A percentile compares a stretch with the other conserved stretches of the same genome.
Evolutionary conservation across 2,113 vertebrate genomes (phyloP).

Genomic region (Protobothrops flavoviridis): DNA sequence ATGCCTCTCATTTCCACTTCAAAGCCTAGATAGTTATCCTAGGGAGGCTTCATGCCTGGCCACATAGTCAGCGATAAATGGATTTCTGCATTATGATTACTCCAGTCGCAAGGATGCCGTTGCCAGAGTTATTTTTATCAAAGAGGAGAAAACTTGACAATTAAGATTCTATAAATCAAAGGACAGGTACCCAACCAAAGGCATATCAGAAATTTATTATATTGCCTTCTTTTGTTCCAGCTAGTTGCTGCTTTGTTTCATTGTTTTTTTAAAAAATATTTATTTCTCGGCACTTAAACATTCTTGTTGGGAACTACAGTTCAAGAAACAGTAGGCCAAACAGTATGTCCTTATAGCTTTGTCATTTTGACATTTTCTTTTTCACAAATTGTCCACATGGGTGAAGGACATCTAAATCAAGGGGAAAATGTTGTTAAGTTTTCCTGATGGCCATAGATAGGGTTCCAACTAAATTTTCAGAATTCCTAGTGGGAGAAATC

Average conservation of each 20-base stretch:
- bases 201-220: neutral
- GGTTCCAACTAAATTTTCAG: neutral
- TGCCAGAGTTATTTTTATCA: neutral
- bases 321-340: neutral
- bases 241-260: neutral
- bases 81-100: neutral
- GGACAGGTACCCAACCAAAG: neutral
- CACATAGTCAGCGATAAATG: neutral
- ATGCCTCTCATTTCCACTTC: neutral
- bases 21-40: neutral
- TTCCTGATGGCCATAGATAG: neutral
- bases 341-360: neutral
- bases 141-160: neutral
- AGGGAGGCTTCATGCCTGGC: neutral
- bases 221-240: neutral
- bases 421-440: neutral
- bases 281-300: neutral
- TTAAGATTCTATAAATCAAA: neutral
- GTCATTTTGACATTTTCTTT: neutral
- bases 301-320: neutral
- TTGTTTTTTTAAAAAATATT: neutral
- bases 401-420: neutral
- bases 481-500: neutral
- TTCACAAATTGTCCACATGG: neutral
- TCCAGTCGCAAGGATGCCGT: neutral